These are phyloP conservation scores for Syrmaticus mikado DNA, from an alignment of 2,113 vertebrate genomes.

Conservation along the genomic window DNA sequence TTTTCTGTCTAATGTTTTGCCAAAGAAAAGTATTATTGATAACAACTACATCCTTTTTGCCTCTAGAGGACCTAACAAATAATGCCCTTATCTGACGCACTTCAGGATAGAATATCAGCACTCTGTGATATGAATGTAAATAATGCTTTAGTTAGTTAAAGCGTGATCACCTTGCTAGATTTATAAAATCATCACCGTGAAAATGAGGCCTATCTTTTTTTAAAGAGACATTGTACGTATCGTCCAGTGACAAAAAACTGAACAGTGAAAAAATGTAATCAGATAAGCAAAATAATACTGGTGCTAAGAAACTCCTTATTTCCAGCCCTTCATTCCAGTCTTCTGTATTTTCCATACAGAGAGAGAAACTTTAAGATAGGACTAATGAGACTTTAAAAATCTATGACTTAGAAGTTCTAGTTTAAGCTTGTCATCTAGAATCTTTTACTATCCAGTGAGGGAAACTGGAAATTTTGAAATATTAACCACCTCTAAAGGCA, in stretches of 20 bases:
- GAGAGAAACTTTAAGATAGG: background rate
- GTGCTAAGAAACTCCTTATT: background rate
- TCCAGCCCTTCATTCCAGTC: background rate
- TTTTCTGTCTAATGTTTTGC: background rate
- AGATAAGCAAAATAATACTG: background rate
- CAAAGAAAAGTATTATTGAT: background rate
- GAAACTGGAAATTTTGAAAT: background rate
- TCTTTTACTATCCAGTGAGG: background rate
- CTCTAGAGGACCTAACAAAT: background rate
- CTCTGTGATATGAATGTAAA: background rate
- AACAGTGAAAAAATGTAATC: background rate
- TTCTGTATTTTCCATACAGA: background rate
- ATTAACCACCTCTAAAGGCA: background rate
- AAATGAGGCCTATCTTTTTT: background rate
- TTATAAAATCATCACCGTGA: background rate
- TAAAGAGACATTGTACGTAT: background rate
- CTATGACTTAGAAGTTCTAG: background rate
- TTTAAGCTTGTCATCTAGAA: background rate
- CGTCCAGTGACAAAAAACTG: background rate
- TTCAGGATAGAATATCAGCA: background rate
- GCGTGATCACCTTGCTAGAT: background rate
- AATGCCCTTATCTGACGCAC: background rate
- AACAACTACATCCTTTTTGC: background rate
- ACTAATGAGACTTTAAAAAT: background rate
- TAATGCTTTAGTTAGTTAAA: background rate